A percentile compares a stretch with the other conserved stretches of the same genome.
phyloP scores from a whole-genome alignment of 2,888 invertebrate species.

The Megastigmus dorsalis region DNA sequence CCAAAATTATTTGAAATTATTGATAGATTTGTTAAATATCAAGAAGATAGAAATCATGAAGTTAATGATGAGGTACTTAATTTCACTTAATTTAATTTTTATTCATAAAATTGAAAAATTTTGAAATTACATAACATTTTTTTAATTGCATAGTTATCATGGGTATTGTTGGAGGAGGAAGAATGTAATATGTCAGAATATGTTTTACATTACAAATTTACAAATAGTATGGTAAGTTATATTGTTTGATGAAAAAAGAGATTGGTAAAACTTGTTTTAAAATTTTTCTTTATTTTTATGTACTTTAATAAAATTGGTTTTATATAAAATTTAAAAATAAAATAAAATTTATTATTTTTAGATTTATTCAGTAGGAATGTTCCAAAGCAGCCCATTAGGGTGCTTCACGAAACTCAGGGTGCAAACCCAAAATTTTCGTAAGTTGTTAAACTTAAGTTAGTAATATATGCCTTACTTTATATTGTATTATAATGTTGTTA shows the following conservation, averaged over 20 bases:
- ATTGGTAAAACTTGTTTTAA: slow-evolving; percentile 78
- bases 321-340: neutral
- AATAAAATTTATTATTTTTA: too few species aligned
- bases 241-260: slow-evolving; percentile 89
- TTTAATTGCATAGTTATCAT: slow-evolving; percentile 72
- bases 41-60: slow-evolving; percentile 78
- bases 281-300: too few species aligned
- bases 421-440: slow-evolving; percentile 85
- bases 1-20: slow-evolving; percentile 77
- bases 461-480: too few species aligned
- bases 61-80: slow-evolving; percentile 84
- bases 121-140: slow-evolving; percentile 20
- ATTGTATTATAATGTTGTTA: too few species aligned
- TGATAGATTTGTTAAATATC: slow-evolving; percentile 80
- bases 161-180: slow-evolving; percentile 79
- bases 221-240: slow-evolving; percentile 86
- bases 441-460: too few species aligned
- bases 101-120: slow-evolving; percentile 8
- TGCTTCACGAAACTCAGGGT: slow-evolving; percentile 88
- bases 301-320: neutral
- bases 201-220: slow-evolving; percentile 88
- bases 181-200: slow-evolving; percentile 82
- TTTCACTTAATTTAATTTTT: slow-evolving; percentile 1
- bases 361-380: slow-evolving; percentile 86
- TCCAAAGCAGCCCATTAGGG: slow-evolving; percentile 93